phyloP scores from a whole-genome alignment of 2,888 invertebrate species.

The Eupithecia tripunctaria region DNA sequence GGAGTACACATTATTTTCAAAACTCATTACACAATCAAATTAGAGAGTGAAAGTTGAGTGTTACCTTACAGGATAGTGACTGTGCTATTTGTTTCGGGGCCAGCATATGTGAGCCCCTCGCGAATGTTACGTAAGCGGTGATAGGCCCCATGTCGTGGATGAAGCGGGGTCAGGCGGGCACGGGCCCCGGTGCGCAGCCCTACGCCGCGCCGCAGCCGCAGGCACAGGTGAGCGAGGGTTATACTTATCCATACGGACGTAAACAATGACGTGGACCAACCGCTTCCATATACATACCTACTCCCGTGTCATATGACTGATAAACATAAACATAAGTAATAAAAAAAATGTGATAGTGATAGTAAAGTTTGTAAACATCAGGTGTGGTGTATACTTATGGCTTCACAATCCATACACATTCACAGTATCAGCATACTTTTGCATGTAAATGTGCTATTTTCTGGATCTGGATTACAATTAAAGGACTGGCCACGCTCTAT shows the following conservation, averaged over 20 bases:
- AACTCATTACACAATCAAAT: constrained; percentile 30
- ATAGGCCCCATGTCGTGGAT: constrained; percentile 79
- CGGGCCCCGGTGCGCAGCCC: constrained; percentile 62
- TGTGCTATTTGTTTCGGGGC: constrained; percentile 64
- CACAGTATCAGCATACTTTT: neutral
- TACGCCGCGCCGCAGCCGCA: constrained; percentile 69
- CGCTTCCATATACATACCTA: constrained; percentile 35
- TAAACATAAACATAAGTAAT: constrained; percentile 29
- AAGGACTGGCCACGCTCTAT: neutral
- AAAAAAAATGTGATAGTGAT: neutral
- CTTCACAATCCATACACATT: neutral
- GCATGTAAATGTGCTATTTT: neutral
- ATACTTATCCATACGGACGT: constrained; percentile 60
- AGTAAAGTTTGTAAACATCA: constrained; percentile 19
- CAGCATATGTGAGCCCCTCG: constrained; percentile 72
- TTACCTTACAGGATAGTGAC: constrained; percentile 71
- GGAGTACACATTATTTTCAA: constrained; percentile 14
- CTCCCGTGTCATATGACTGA: constrained; percentile 55
- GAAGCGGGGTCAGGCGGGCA: constrained; percentile 70
- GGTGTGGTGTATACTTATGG: neutral
- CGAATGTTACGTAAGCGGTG: constrained; percentile 81
- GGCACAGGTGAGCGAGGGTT: constrained; percentile 76
- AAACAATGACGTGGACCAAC: constrained; percentile 79
- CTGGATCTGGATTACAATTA: neutral
- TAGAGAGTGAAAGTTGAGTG: constrained; percentile 75